Percentiles rank a stretch among this genome's conserved stretches.
Evolutionary conservation across 2,113 vertebrate species (phyloP).

Genomic region (Anthoscopus minutus): DNA sequence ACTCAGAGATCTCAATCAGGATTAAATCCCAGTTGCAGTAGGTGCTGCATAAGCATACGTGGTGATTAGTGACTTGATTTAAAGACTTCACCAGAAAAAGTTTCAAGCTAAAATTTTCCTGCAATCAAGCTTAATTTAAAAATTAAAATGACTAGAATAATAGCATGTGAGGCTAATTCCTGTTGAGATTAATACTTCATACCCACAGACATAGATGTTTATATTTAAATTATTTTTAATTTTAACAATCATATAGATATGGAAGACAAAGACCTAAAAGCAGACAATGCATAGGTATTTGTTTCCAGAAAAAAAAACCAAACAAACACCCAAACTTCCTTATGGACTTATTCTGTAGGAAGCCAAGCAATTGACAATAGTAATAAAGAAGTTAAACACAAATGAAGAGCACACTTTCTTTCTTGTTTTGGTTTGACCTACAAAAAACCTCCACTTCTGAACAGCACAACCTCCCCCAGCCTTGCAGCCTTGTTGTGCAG

Average conservation of each 20-base stretch:
- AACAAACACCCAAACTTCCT: accelerated
- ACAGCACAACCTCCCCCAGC: neutral
- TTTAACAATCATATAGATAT: neutral
- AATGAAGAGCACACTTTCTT: neutral
- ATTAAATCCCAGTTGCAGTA: conserved; percentile 17
- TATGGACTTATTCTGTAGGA: neutral
- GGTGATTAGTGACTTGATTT: neutral
- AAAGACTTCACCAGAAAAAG: neutral
- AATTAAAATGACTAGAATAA: neutral
- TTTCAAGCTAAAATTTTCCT: neutral
- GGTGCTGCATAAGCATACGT: neutral
- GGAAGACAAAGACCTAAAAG: neutral
- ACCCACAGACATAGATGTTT: neutral
- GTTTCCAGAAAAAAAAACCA: accelerated
- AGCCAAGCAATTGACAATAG: neutral
- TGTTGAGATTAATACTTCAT: neutral
- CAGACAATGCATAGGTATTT: neutral
- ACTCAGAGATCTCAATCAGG: conserved; percentile 6
- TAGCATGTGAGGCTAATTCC: neutral
- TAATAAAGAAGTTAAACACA: neutral
- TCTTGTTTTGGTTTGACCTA: neutral
- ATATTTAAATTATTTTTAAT: neutral
- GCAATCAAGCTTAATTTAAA: neutral
- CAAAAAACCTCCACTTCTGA: neutral
- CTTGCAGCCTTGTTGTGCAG: neutral